phyloP scores from a whole-genome alignment of 1,140 invertebrate species.

The Chrysopa pallens region DNA sequence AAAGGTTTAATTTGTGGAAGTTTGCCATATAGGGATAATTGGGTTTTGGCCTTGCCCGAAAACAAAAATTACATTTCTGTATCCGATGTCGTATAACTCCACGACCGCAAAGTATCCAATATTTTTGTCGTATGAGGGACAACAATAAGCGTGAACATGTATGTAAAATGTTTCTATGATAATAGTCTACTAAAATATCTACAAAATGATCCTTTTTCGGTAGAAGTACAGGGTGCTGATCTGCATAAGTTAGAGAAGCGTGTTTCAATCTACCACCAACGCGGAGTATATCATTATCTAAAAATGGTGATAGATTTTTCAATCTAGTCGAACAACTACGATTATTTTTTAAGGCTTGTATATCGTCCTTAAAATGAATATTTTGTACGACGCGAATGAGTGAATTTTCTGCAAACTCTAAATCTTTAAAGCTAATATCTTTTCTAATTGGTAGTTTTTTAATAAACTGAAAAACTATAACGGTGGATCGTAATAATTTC shows the following conservation, averaged over 20 bases:
- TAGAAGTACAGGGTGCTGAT: constrained; percentile 13
- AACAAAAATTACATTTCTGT: too few relatives aligned
- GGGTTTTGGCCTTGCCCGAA: neutral
- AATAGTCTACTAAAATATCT: constrained; percentile 7
- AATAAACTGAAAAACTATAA: too few relatives aligned
- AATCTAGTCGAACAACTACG: too few relatives aligned
- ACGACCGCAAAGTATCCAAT: constrained; percentile 10
- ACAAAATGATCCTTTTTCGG: constrained; percentile 9
- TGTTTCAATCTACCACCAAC: constrained; percentile 13
- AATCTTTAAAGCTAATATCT: too few relatives aligned
- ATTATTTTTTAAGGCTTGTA: too few relatives aligned
- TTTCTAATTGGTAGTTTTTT: too few relatives aligned
- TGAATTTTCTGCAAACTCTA: too few relatives aligned
- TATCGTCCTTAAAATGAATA: too few relatives aligned
- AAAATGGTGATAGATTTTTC: constrained; percentile 7
- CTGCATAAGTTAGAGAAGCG: constrained; percentile 4
- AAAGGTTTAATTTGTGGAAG: constrained; percentile 9
- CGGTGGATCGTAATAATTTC: too few relatives aligned
- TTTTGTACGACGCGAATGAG: too few relatives aligned
- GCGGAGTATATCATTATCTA: constrained; percentile 8
- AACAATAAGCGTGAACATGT: constrained; percentile 8
- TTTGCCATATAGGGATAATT: neutral
- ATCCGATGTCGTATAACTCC: too few relatives aligned
- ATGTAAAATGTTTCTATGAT: constrained; percentile 11
- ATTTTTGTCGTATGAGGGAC: constrained; percentile 8